Percentiles rank a stretch among this genome's conserved stretches.
These are phyloP conservation scores for Meloe dianella DNA, from an alignment of 2,888 invertebrate genomes.

Conservation along the genomic window DNA sequence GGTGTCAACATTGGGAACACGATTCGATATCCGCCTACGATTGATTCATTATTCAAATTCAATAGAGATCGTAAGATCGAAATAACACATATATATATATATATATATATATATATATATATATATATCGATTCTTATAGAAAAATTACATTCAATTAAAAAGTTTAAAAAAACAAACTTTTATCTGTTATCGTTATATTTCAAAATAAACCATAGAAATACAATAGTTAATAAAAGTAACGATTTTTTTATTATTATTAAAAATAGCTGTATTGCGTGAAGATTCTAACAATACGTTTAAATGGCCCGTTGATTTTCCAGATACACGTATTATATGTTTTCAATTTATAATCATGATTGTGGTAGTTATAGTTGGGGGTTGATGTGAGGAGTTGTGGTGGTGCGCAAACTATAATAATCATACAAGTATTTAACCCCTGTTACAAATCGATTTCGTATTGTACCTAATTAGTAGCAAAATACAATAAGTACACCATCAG, in stretches of 20 bases:
- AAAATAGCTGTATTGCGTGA: slow-evolving; percentile 31
- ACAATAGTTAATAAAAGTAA: not conserved
- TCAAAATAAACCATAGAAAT: not conserved
- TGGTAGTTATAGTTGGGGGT: not conserved
- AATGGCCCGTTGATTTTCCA: slow-evolving; percentile 26
- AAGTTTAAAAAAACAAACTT: not conserved
- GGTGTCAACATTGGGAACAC: slow-evolving; percentile 7
- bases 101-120: too few relatives aligned
- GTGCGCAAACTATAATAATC: slow-evolving; percentile 28
- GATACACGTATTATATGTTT: slow-evolving; percentile 24
- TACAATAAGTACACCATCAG: slow-evolving; percentile 42
- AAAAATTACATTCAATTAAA: slow-evolving; percentile 6
- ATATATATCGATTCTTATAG: too few relatives aligned
- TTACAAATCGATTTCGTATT: slow-evolving; percentile 32
- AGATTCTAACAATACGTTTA: slow-evolving; percentile 30
- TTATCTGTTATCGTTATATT: slow-evolving; percentile 3
- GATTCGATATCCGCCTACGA: slow-evolving; percentile 14
- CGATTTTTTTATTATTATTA: slow-evolving; percentile 20
- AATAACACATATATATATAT: not conserved
- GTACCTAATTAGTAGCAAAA: slow-evolving; percentile 44
- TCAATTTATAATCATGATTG: slow-evolving; percentile 25
- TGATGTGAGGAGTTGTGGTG: slow-evolving; percentile 8
- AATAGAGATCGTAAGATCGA: slow-evolving; percentile 1
- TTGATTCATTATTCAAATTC: slow-evolving; percentile 9
- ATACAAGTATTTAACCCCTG: slow-evolving; percentile 31